Evolutionary conservation across 2,888 invertebrate species (phyloP).

Genomic region (Suillia variegata): DNA sequence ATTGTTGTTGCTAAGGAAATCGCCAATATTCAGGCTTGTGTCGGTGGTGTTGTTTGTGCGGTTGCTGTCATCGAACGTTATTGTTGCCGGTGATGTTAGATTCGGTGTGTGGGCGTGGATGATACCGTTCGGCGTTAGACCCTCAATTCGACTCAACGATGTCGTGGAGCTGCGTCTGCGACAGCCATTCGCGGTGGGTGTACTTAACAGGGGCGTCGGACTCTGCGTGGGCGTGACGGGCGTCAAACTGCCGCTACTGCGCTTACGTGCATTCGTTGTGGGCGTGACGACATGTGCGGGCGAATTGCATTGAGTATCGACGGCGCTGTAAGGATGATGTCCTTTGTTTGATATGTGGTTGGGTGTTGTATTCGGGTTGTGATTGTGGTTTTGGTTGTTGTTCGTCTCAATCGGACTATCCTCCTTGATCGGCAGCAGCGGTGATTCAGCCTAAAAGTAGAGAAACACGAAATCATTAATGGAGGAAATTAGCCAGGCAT

Average conservation of each 20-base stretch:
- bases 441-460: slow-evolving; percentile 53
- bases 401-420: slow-evolving; percentile 25
- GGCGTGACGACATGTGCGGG: slow-evolving; percentile 20
- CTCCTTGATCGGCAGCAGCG: slow-evolving; percentile 49
- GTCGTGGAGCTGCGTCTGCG: slow-evolving; percentile 44
- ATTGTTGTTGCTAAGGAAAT: slow-evolving; percentile 11
- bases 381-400: slow-evolving; percentile 24
- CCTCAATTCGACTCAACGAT: slow-evolving; percentile 21
- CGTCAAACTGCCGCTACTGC: slow-evolving; percentile 25
- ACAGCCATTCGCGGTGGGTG: slow-evolving; percentile 29
- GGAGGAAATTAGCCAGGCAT: neutral
- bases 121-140: no score
- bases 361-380: slow-evolving; percentile 21
- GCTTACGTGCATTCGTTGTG: slow-evolving; percentile 23
- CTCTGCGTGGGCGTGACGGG: slow-evolving; percentile 8
- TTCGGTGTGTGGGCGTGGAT: slow-evolving; percentile 14
- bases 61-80: slow-evolving; percentile 4
- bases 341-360: slow-evolving; percentile 46
- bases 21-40: slow-evolving; percentile 10
- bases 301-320: slow-evolving; percentile 19
- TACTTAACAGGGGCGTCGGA: slow-evolving; percentile 4
- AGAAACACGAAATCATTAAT: neutral
- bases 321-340: slow-evolving; percentile 24
- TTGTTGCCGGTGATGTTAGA: slow-evolving; percentile 12
- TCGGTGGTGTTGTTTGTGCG: neutral